These are phyloP conservation scores for Lycorma delicatula DNA, from an alignment of 1,140 invertebrate species.

Conservation along the genomic window DNA sequence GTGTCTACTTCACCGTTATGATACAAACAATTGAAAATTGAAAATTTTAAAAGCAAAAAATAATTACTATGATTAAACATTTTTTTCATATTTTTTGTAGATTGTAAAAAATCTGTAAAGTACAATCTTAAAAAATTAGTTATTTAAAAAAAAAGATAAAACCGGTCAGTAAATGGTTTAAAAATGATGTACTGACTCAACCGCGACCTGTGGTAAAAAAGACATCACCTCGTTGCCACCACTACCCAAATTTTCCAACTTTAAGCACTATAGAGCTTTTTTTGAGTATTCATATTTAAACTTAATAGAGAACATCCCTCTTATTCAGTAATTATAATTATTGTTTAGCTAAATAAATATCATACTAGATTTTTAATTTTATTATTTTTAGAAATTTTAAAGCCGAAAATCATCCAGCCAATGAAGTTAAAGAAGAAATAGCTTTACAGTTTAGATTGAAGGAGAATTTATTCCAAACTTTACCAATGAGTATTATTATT, in stretches of 20 bases:
- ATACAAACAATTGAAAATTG: too few species aligned
- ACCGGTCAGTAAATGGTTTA: too few species aligned
- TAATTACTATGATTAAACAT: too few species aligned
- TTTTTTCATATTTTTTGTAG: too few species aligned
- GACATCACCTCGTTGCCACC: too few species aligned
- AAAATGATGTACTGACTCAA: too few species aligned
- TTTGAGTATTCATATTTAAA: not conserved
- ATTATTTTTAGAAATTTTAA: conserved; percentile 40
- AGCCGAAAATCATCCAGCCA: conserved; percentile 42
- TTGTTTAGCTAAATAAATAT: not conserved
- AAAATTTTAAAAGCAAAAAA: too few species aligned
- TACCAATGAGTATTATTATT: conserved; percentile 52
- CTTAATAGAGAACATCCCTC: not conserved
- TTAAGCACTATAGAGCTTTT: not conserved
- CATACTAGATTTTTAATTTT: conserved; percentile 9
- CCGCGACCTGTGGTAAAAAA: too few species aligned
- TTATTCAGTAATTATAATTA: not conserved
- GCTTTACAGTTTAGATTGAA: conserved; percentile 46
- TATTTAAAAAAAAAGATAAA: too few species aligned
- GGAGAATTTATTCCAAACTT: conserved; percentile 41
- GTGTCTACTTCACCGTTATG: too few species aligned
- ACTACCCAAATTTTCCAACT: not conserved
- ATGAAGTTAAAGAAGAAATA: conserved; percentile 48
- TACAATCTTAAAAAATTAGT: too few species aligned
- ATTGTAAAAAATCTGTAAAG: too few species aligned